These are phyloP conservation scores for Pachyramphus minor DNA, from an alignment of 2,113 vertebrate genomes.

Conservation along the genomic window DNA sequence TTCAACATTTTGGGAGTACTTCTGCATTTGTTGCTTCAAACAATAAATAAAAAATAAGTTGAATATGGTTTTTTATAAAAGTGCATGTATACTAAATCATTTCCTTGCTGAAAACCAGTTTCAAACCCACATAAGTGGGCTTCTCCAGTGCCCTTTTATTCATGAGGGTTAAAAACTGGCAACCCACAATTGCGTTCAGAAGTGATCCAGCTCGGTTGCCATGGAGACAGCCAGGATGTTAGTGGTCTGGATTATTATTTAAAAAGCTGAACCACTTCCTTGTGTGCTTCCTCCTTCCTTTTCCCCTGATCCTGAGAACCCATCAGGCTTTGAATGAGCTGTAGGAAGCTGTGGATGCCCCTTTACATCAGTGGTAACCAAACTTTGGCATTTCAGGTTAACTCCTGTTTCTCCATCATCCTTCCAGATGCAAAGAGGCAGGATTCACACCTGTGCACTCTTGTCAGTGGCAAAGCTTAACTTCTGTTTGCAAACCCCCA, in stretches of 20 bases:
- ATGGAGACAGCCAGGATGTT: conserved; percentile 23
- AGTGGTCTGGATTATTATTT: not conserved
- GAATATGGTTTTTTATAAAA: not conserved
- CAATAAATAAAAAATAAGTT: not conserved
- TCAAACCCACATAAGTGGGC: not conserved
- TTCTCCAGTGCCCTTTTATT: not conserved
- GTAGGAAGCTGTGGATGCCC: not conserved
- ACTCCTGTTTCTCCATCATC: not conserved
- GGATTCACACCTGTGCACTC: not conserved
- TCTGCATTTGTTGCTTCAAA: not conserved
- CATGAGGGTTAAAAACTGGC: conserved; percentile 2
- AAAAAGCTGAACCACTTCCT: not conserved
- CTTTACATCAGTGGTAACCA: fast-evolving
- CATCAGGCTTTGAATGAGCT: not conserved
- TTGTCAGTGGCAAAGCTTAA: not conserved
- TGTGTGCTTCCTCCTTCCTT: not conserved
- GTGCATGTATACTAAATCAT: not conserved
- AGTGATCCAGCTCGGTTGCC: conserved; percentile 21
- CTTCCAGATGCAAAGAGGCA: not conserved
- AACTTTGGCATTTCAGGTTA: not conserved
- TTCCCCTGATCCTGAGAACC: not conserved
- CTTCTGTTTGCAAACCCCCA: not conserved
- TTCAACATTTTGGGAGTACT: not conserved
- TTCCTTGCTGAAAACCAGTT: not conserved
- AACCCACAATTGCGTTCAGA: not conserved